Evolutionary conservation across 2,888 invertebrate species (phyloP).

Genomic region (Aproaerema taeniolella): DNA sequence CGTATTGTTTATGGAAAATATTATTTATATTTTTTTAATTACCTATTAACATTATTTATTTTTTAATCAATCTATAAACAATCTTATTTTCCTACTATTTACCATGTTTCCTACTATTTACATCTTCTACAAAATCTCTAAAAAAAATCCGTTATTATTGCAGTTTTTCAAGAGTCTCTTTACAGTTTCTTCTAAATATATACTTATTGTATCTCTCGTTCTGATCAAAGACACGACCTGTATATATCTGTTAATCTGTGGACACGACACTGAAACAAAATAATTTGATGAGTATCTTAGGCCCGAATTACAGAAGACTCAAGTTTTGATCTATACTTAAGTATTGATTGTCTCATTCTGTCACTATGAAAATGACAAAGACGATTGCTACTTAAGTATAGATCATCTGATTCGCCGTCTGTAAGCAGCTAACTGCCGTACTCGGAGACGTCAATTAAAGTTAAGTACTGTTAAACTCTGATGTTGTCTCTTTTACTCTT

Average conservation of each 20-base stretch:
- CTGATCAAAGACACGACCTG: conserved; percentile 81
- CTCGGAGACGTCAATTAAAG: too few species aligned
- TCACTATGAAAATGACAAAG: too few species aligned
- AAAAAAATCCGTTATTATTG: conserved; percentile 31
- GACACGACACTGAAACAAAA: conserved; percentile 62
- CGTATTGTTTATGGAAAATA: too few species aligned
- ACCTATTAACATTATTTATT: neutral
- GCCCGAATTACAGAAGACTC: neutral
- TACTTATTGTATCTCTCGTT: conserved; percentile 81
- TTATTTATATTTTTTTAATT: neutral
- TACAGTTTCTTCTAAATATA: conserved; percentile 72
- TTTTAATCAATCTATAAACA: conserved; percentile 25
- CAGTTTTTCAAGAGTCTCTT: conserved; percentile 30
- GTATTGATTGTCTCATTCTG: too few species aligned
- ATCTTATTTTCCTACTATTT: conserved; percentile 40
- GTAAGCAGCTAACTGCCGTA: too few species aligned
- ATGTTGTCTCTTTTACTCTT: too few species aligned
- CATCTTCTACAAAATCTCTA: too few species aligned
- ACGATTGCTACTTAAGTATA: too few species aligned
- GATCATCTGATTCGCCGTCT: too few species aligned
- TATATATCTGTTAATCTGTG: too few species aligned
- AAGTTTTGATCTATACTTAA: too few species aligned
- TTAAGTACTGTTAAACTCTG: too few species aligned
- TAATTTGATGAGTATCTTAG: neutral
- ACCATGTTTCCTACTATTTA: conserved; percentile 18